Evolutionary conservation across 23 tunicate genomes (phyloP).

Genomic region (Oikopleura vanhoeffeni): DNA sequence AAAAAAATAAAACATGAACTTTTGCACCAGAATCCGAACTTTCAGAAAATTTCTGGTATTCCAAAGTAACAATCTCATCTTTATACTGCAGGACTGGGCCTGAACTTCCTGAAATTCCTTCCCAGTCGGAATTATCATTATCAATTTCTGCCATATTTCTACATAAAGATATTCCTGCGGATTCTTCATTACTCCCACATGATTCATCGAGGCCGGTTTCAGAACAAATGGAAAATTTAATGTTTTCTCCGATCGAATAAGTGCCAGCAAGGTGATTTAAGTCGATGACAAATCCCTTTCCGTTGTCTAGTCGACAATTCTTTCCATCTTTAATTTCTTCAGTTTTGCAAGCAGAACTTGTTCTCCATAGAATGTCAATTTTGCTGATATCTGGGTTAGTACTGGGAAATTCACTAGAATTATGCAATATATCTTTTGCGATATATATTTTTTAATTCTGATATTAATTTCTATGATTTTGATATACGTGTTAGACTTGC

Average conservation of each 20-base stretch:
- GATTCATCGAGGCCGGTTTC: not conserved
- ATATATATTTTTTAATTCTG: too few relatives aligned
- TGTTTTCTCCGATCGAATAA: not conserved
- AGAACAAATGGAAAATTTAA: too few relatives aligned
- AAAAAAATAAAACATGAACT: not conserved
- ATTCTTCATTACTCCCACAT: not conserved
- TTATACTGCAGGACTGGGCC: not conserved
- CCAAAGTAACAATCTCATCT: not conserved
- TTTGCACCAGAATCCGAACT: not conserved
- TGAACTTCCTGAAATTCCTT: not conserved
- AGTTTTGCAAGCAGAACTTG: not conserved
- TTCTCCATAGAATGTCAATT: not conserved
- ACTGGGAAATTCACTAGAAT: too few relatives aligned
- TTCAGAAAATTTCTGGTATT: not conserved
- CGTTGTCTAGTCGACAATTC: not conserved
- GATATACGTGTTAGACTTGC: too few relatives aligned
- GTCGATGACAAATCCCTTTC: not conserved
- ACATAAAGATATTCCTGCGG: not conserved
- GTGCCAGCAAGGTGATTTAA: not conserved
- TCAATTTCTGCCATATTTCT: too few relatives aligned
- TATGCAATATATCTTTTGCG: too few relatives aligned
- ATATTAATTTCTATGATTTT: too few relatives aligned
- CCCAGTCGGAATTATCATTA: not conserved
- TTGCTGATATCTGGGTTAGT: too few relatives aligned
- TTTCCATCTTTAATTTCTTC: not conserved